Evolutionary conservation across 2,797 vertebrate genomes (phyloP).

Genomic region (Mionectes olivaceus): DNA sequence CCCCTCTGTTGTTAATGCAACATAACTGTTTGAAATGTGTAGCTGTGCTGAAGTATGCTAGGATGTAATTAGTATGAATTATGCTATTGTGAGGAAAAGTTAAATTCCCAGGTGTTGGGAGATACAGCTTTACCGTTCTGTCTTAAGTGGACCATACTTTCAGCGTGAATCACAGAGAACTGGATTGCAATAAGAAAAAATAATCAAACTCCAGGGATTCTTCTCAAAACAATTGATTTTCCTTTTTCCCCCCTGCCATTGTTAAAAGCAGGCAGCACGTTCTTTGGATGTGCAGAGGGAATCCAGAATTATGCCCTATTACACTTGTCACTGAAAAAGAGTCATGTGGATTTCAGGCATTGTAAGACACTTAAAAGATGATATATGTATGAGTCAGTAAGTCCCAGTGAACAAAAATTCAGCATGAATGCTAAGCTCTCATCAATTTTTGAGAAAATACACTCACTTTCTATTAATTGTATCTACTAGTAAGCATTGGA

Average conservation of each 20-base stretch:
- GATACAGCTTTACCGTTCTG: background rate
- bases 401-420: background rate
- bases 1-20: background rate
- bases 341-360: background rate
- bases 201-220: background rate
- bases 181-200: background rate
- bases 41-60: background rate
- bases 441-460: background rate
- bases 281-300: background rate
- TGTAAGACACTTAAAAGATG: background rate
- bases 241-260: background rate
- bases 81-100: background rate
- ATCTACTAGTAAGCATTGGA: background rate
- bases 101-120: background rate
- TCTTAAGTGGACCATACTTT: background rate
- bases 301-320: background rate
- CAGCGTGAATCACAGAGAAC: background rate
- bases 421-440: background rate
- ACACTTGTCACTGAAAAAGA: background rate
- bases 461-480: background rate
- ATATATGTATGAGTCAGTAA: background rate
- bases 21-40: background rate
- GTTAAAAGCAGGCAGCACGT: background rate
- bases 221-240: background rate
- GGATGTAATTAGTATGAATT: background rate